Evolutionary conservation across 2,888 invertebrate genomes (phyloP).

Genomic region (Escarpia spicata): DNA sequence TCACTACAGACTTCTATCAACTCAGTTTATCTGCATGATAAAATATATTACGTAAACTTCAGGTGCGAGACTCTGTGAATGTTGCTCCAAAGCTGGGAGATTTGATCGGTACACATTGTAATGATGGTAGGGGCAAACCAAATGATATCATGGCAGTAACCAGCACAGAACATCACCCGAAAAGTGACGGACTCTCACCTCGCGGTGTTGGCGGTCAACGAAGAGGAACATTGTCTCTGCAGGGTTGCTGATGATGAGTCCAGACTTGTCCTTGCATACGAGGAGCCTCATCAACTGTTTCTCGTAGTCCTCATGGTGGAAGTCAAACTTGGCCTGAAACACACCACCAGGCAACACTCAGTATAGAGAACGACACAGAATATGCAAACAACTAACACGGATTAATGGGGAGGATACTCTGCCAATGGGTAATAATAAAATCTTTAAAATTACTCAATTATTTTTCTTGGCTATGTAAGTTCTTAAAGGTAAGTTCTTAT

Average conservation of each 20-base stretch:
- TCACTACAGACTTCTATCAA: background rate
- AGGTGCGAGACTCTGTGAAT: too few relatives aligned
- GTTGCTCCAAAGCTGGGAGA: background rate
- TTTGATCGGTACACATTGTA: background rate
- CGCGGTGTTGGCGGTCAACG: slow-evolving; percentile 57
- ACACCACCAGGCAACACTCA: slow-evolving; percentile 17
- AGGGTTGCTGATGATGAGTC: slow-evolving; percentile 60
- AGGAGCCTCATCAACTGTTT: slow-evolving; percentile 56
- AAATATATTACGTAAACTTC: background rate
- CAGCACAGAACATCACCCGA: background rate
- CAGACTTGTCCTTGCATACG: slow-evolving; percentile 53
- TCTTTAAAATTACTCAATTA: too few relatives aligned
- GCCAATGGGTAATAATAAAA: too few relatives aligned
- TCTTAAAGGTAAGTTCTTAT: too few relatives aligned
- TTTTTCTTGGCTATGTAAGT: too few relatives aligned
- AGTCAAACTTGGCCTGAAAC: slow-evolving; percentile 53
- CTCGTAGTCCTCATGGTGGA: slow-evolving; percentile 57
- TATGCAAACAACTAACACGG: slow-evolving; percentile 7
- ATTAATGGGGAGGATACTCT: background rate
- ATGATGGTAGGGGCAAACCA: background rate
- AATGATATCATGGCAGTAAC: background rate
- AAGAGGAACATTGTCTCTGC: slow-evolving; percentile 61
- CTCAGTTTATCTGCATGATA: background rate
- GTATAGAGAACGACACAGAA: slow-evolving; percentile 30
- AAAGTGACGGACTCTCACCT: slow-evolving; percentile 41